Percentiles rank a stretch among this genome's conserved stretches.
These are phyloP conservation scores for Taphrorychus bicolor DNA, from an alignment of 2,888 invertebrate species.

Conservation along the genomic window DNA sequence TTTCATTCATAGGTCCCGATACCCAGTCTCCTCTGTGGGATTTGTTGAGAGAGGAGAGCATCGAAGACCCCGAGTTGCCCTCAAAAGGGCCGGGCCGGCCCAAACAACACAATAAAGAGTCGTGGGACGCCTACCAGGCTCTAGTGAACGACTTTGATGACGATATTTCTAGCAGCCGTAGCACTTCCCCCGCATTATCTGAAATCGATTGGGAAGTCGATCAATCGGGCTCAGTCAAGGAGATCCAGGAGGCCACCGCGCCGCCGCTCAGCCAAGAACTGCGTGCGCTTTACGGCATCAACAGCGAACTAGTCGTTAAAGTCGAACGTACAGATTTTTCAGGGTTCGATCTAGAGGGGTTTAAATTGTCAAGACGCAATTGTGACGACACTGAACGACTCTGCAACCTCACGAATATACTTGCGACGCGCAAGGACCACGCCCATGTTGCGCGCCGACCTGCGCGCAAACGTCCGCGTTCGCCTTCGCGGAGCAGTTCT, in stretches of 20 bases:
- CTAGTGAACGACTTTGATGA: slow-evolving; percentile 15
- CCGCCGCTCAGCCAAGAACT: no score
- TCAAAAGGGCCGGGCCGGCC: background rate
- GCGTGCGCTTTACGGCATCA: no score
- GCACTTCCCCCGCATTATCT: background rate
- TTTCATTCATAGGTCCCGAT: slow-evolving; percentile 1
- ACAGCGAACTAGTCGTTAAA: no score
- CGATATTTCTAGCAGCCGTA: background rate
- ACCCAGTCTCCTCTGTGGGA: slow-evolving; percentile 16
- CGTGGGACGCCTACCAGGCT: slow-evolving; percentile 8
- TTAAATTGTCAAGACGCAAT: no score
- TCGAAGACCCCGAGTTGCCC: background rate
- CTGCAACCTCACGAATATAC: no score
- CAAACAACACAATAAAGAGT: background rate
- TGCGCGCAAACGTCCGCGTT: no score
- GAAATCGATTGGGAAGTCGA: background rate
- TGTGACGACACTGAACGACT: no score
- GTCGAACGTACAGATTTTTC: no score
- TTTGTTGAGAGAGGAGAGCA: slow-evolving; percentile 19
- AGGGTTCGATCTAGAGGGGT: no score
- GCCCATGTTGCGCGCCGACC: no score
- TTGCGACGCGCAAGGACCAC: no score
- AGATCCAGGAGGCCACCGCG: background rate
- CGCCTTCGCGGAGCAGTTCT: no score
- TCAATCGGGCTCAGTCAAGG: background rate